Percentiles rank a stretch among this genome's conserved stretches.
These are phyloP conservation scores for Erythrocercus mccallii DNA, from an alignment of 2,113 vertebrate genomes.

Conservation along the genomic window DNA sequence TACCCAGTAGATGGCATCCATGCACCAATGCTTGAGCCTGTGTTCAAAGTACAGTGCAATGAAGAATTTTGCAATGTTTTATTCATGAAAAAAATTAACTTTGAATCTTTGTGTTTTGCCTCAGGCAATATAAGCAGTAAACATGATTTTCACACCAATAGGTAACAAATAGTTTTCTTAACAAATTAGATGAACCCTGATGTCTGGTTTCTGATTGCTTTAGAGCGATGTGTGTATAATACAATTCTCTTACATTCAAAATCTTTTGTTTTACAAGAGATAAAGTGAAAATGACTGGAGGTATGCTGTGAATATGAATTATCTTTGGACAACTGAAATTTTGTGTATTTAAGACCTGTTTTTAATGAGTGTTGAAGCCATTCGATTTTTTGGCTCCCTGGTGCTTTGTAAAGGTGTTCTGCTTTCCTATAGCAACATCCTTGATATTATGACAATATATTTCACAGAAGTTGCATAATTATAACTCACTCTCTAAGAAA, in stretches of 20 bases:
- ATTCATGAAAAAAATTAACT: constrained; percentile 72
- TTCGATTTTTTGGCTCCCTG: background rate
- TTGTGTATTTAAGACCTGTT: background rate
- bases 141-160: constrained; percentile 66
- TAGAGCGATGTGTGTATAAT: background rate
- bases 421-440: background rate
- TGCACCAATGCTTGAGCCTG: background rate
- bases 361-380: background rate
- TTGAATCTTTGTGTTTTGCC: constrained; percentile 61
- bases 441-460: background rate
- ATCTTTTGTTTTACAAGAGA: background rate
- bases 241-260: constrained; percentile 33
- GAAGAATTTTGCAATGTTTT: constrained; percentile 38
- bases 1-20: constrained; percentile 70
- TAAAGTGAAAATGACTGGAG: constrained; percentile 27
- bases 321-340: background rate
- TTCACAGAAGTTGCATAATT: background rate
- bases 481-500: background rate
- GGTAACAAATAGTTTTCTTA: constrained; percentile 70
- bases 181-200: constrained; percentile 66
- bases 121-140: constrained; percentile 60
- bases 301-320: background rate
- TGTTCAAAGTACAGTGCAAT: background rate
- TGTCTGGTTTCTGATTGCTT: constrained; percentile 57
- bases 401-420: background rate